Conservation (phyloP, 35 echinoderm and acorn worm genomes). For the Diadema setosum region DNA sequence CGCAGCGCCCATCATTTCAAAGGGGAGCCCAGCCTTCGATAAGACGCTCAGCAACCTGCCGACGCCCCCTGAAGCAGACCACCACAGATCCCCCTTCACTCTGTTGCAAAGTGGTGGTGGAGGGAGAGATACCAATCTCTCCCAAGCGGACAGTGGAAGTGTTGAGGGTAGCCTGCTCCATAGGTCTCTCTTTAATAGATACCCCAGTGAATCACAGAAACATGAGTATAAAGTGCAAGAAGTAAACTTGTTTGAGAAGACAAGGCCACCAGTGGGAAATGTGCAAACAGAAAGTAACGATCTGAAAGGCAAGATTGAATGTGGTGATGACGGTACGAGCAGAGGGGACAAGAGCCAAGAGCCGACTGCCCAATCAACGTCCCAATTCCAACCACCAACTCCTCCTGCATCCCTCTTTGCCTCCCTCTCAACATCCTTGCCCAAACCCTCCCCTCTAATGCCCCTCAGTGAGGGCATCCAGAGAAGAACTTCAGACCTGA, state of each 20-base stretch:
- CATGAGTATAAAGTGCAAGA: slow-evolving; percentile 5
- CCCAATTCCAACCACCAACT: neutral
- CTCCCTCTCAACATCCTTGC: neutral
- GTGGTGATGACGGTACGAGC: neutral
- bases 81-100: neutral
- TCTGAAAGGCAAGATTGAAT: neutral
- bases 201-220: neutral
- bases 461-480: neutral
- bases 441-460: slow-evolving; percentile 5
- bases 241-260: neutral
- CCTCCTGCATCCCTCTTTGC: neutral
- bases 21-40: neutral
- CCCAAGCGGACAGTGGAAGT: neutral
- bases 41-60: neutral
- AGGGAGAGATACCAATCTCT: neutral
- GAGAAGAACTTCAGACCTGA: neutral
- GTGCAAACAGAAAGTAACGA: neutral
- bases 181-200: neutral
- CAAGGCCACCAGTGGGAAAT: neutral
- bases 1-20: neutral
- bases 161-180: neutral
- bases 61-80: neutral
- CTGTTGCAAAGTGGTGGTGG: neutral
- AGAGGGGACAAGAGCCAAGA: neutral
- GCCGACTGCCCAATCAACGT: neutral